These are phyloP conservation scores for Vanessa atalanta DNA, from an alignment of 1,140 invertebrate genomes.

Conservation along the genomic window DNA sequence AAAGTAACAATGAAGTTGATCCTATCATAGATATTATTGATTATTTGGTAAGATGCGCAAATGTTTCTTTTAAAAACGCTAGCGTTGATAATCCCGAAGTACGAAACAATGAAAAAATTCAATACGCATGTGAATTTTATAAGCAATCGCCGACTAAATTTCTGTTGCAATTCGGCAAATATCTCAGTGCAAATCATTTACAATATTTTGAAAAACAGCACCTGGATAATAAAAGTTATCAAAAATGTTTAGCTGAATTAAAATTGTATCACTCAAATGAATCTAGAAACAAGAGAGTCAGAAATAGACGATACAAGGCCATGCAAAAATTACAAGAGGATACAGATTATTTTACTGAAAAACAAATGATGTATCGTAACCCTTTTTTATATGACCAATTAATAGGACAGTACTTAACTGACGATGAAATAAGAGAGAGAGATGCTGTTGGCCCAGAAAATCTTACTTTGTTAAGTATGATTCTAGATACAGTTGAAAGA, in stretches of 20 bases:
- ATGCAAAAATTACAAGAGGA: constrained; percentile 87
- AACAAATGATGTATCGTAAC: constrained; percentile 95
- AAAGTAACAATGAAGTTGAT: constrained; percentile 51
- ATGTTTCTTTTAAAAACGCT: constrained; percentile 87
- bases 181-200: constrained; percentile 85
- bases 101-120: constrained; percentile 84
- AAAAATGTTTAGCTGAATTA: constrained; percentile 82
- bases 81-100: constrained; percentile 89
- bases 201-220: constrained; percentile 83
- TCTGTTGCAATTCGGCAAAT: constrained; percentile 88
- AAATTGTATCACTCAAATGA: constrained; percentile 80
- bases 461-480: constrained; percentile 84
- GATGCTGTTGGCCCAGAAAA: constrained; percentile 83
- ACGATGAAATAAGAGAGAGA: constrained; percentile 86
- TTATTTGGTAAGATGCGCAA: constrained; percentile 71
- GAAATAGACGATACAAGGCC: constrained; percentile 91
- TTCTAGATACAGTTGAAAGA: constrained; percentile 86
- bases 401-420: constrained; percentile 90
- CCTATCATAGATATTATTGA: constrained; percentile 77
- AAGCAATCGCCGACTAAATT: constrained; percentile 85
- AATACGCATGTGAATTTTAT: constrained; percentile 85
- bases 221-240: constrained; percentile 82
- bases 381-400: constrained; percentile 94
- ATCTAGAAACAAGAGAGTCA: constrained; percentile 82
- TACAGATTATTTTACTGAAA: constrained; percentile 93